Evolutionary conservation across 2,113 vertebrate genomes (phyloP).

Genomic region (Acanthochromis polyacanthus): DNA sequence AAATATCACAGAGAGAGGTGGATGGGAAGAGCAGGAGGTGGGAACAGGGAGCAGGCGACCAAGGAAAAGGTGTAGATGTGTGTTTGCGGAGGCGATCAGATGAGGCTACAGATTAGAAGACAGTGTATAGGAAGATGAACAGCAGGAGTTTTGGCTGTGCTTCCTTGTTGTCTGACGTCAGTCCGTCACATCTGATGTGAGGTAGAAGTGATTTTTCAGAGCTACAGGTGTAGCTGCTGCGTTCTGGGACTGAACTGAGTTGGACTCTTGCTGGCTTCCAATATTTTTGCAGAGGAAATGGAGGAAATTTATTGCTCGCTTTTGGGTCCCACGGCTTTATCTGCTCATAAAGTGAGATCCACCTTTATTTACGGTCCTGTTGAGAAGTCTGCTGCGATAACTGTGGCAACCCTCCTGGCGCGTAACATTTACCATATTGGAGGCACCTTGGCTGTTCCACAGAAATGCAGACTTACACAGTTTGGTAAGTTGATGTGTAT

Average conservation of each 20-base stretch:
- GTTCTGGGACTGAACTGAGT: conserved; percentile 16
- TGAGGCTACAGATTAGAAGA: conserved; percentile 56
- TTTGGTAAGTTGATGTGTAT: conserved; percentile 82
- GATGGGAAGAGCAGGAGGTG: conserved; percentile 42
- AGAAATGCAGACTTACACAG: conserved; percentile 83
- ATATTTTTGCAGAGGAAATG: conserved; percentile 39
- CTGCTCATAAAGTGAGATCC: conserved; percentile 48
- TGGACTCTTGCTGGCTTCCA: conserved; percentile 6
- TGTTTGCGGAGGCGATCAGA: conserved; percentile 49
- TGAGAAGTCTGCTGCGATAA: conserved; percentile 57
- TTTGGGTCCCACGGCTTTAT: conserved; percentile 41
- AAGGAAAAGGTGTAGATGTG: conserved; percentile 59
- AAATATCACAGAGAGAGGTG: conserved; percentile 45
- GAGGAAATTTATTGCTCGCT: conserved; percentile 55
- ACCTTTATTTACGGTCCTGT: conserved; percentile 41
- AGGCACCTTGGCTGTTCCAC: conserved; percentile 83
- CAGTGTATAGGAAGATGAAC: conserved; percentile 39
- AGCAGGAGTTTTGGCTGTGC: conserved; percentile 31
- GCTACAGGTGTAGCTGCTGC: conserved; percentile 54
- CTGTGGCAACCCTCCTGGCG: conserved; percentile 82
- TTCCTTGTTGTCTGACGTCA: conserved; percentile 38
- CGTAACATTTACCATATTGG: conserved; percentile 82
- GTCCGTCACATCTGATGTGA: conserved; percentile 17
- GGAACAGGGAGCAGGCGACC: conserved; percentile 64
- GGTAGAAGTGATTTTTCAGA: conserved; percentile 26